Percentiles rank a stretch among this genome's conserved stretches.
These are phyloP conservation scores for Chelmon rostratus DNA, from an alignment of 2,797 vertebrate genomes.

Conservation along the genomic window DNA sequence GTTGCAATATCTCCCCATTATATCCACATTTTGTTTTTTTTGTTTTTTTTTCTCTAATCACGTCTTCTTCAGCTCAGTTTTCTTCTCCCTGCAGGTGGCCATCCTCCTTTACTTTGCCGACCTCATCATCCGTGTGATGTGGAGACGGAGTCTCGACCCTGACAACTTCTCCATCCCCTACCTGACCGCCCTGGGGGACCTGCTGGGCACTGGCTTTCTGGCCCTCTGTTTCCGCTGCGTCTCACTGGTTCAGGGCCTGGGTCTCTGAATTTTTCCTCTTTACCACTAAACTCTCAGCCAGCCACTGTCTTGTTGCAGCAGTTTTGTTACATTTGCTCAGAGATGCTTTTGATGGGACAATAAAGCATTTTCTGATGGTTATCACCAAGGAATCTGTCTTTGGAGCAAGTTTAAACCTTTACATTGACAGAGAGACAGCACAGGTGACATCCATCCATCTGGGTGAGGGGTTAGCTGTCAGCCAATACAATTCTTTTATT, in stretches of 20 bases:
- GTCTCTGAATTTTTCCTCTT: constrained; percentile 67
- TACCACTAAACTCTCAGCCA: constrained; percentile 5
- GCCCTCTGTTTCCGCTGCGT: constrained; percentile 89
- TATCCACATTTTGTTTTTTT: too few relatives aligned
- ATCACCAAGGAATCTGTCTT: constrained; percentile 8
- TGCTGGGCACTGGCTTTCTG: constrained; percentile 94
- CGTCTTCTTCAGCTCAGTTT: not conserved
- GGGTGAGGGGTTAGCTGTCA: not conserved
- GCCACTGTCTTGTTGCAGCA: constrained; percentile 33
- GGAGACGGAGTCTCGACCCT: constrained; percentile 92
- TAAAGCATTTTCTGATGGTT: constrained; percentile 28
- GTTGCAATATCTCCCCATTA: too few relatives aligned
- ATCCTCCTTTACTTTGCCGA: constrained; percentile 93
- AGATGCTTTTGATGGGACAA: constrained; percentile 56
- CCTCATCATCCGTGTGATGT: constrained; percentile 91
- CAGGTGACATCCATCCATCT: constrained; percentile 3
- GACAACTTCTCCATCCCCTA: constrained; percentile 98
- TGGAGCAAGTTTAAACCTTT: constrained; percentile 27
- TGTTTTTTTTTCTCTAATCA: not conserved
- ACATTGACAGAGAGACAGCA: constrained; percentile 7
- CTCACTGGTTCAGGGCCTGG: constrained; percentile 77
- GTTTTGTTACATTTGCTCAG: constrained; percentile 12
- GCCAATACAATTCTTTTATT: not conserved
- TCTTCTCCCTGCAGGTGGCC: constrained; percentile 84
- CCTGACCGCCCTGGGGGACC: constrained; percentile 95